Evolutionary conservation across 2,797 vertebrate genomes (phyloP).

Genomic region (Sitta carolinensis): DNA sequence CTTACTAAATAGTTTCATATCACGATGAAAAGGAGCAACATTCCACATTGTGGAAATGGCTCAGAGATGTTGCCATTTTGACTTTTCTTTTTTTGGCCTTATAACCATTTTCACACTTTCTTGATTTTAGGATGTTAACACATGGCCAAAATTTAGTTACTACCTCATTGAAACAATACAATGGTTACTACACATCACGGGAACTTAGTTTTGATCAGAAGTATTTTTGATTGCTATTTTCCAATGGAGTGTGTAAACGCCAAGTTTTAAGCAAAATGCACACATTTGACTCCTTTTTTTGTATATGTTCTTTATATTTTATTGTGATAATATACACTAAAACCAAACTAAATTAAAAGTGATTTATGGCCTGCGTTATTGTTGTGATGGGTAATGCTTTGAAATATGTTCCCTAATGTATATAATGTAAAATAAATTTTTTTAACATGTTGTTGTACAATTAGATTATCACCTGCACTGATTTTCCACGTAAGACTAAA

Average conservation of each 20-base stretch:
- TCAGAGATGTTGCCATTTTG: conserved; percentile 66
- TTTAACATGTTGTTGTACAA: conserved; percentile 78
- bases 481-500: conserved; percentile 42
- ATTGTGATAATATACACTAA: conserved; percentile 79
- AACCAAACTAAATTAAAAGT: conserved; percentile 76
- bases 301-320: conserved; percentile 80
- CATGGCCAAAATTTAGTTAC: conserved; percentile 85
- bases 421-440: conserved; percentile 87
- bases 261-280: conserved; percentile 74
- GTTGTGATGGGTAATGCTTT: conserved; percentile 77
- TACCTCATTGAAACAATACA: conserved; percentile 83
- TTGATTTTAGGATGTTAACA: conserved; percentile 75
- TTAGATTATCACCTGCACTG: conserved; percentile 65
- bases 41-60: conserved; percentile 70
- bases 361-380: conserved; percentile 78
- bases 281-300: conserved; percentile 73
- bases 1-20: conserved; percentile 60
- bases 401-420: conserved; percentile 80
- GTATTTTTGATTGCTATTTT: conserved; percentile 73
- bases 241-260: conserved; percentile 72
- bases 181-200: conserved; percentile 74
- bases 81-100: conserved; percentile 69
- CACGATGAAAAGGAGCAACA: conserved; percentile 64
- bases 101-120: conserved; percentile 67
- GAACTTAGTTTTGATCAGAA: conserved; percentile 73